Base-by-base conservation (phyloP, 2,113 vertebrate genomes). In the Gadus chalcogrammus region DNA sequence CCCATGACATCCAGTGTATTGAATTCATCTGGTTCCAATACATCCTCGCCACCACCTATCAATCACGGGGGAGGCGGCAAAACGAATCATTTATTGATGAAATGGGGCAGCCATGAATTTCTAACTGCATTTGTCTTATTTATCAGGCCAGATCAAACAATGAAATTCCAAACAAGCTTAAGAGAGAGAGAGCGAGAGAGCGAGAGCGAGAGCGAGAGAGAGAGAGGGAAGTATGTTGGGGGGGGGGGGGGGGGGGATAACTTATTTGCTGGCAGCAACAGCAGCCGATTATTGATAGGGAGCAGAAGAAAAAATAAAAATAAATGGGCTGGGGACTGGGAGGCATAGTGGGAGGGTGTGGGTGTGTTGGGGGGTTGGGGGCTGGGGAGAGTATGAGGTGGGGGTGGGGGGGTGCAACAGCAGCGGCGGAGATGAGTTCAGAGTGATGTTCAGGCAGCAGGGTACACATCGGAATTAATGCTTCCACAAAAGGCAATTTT, bases 1-100 rank as follows among this genome's bases (percentile, higher is more conserved):
- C 91, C 79, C 13, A 61, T 76, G 84, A 91, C 84, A 89, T 71
- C 84, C 82, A 85, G 76, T 84, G 87, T 88, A 92, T 92, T 90
- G 90, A 91, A 92, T 91, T 90, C 89, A 89, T 92, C 89, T 92
- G 90, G 82, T 92, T 91, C 87, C 90, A 91, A 92, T 92, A 90
- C 90, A 91, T 87, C 81, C 79, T 69, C 27, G 75, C 84, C 87
- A 87, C 84, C 90, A 91, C 86, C 88, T 91, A 93, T 93, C 91
- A 93, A 91, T 93, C 92, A 93, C 86, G 22, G 3, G 89, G 88
- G 85, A 88, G 84, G 86, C 89, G 87, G 87, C 76, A 82, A 91
- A 92, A 91, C 90, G 91, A 92, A 92, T 92, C 87, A 92, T 93
- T 93, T 92, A 93, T 92, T 93, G 91, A 93, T 92, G 88, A 88